phyloP scores from a whole-genome alignment of 2,113 vertebrate species.

The Sinocyclocheilus rhinocerous region DNA sequence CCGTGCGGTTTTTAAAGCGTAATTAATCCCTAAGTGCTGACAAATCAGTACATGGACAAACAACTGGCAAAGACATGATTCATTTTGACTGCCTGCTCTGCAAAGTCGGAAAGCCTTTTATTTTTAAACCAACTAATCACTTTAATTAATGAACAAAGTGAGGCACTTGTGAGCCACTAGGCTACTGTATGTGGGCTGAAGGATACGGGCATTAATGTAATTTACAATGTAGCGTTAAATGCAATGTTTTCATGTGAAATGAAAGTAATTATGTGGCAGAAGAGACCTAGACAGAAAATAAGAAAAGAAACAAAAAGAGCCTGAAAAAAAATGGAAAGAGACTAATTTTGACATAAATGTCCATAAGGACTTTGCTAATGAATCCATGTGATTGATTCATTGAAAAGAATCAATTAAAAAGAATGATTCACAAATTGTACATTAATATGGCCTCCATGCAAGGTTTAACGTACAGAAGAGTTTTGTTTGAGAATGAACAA shows the following conservation, averaged over 20 bases:
- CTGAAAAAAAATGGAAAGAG: background rate
- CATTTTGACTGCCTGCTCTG: slow-evolving; percentile 20
- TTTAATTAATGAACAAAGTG: slow-evolving; percentile 47
- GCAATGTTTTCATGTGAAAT: background rate
- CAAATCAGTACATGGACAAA: slow-evolving; percentile 27
- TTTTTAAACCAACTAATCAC: slow-evolving; percentile 46
- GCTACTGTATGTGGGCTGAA: background rate
- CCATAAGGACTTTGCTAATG: background rate
- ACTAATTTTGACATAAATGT: background rate
- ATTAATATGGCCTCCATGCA: background rate
- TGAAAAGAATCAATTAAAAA: background rate
- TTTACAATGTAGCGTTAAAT: slow-evolving; percentile 19
- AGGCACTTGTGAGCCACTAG: background rate
- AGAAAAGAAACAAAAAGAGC: background rate
- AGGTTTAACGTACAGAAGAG: background rate
- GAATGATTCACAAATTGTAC: background rate
- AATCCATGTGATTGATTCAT: background rate
- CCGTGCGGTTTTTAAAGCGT: slow-evolving; percentile 34
- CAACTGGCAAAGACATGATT: slow-evolving; percentile 34
- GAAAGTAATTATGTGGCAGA: background rate
- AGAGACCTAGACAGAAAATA: background rate
- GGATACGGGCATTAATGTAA: background rate
- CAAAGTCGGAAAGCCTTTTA: slow-evolving; percentile 36
- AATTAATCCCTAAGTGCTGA: slow-evolving; percentile 45
- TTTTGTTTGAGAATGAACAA: background rate